Base-by-base conservation (phyloP, 2,888 invertebrate genomes). In the Dynastes hyllus region DNA sequence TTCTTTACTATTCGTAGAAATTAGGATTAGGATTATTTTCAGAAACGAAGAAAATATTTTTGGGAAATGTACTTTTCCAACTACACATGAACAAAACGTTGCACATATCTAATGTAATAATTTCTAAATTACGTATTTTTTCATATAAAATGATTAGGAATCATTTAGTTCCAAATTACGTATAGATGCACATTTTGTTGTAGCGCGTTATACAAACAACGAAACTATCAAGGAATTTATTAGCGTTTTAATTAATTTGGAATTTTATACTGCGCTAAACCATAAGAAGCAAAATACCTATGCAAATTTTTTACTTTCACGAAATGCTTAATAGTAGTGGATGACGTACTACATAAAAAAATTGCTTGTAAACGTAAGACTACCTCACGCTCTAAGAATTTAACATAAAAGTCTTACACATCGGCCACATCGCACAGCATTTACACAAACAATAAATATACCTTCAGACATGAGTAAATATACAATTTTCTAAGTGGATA, bases 251-350 rank as follows among this genome's bases (percentile, higher is more conserved):
- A 63, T 27, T 53, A 22, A 22, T 22, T 22, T 22, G 22, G 22
- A 22, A 22, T 22, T 22, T 22, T 22, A 61, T 27, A 27, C 29
- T 11, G 2, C 45, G 45, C 22, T 16, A 16, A 16, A 67, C 66
- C 40, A 45, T 67, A 67, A 67, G 8, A 16, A n/a, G 40, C 5
- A 67, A 45, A 67, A 67, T 67, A 67, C 40, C 66, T 67, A 67
- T 67, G 66, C 16, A 67, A 67, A 40, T 67, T 67, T 22, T 61
- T 61, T 40, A 67, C 22, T 67, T 67, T 67, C 66, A 45, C 66
- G 8, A 8, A 40, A 67, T 40, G 22, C 22, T 29, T 11, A 9
- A 27, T 45, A 40, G 16, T 40, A 40, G n/a, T 37, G 6, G 37
- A 3, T 37, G 37, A 37, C 37, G 37, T 2, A 37, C 4, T 37